Percentiles rank a stretch among this genome's conserved stretches.
Conservation (phyloP, 2,113 vertebrate species). For the Sphyrna mokarran region DNA sequence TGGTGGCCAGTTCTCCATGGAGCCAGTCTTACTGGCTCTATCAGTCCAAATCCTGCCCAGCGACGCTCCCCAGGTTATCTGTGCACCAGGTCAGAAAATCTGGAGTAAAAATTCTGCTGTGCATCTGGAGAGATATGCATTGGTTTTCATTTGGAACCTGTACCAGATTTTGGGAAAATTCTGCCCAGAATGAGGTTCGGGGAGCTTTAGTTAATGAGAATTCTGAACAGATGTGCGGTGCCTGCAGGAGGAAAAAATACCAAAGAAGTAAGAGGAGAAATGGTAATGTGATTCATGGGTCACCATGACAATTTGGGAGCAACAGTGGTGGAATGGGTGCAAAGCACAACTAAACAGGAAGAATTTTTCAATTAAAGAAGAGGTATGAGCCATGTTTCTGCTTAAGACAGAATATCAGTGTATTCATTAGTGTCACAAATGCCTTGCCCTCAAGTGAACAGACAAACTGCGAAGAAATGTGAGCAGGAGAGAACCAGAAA, state of each 20-base stretch:
- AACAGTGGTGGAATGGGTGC: neutral
- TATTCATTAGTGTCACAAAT: neutral
- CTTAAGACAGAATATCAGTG: neutral
- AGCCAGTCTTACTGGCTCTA: too few relatives aligned
- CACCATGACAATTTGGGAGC: neutral
- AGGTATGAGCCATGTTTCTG: neutral
- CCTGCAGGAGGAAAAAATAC: neutral
- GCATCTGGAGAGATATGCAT: too few relatives aligned
- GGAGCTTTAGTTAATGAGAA: neutral
- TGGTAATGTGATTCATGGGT: neutral
- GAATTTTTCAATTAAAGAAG: neutral
- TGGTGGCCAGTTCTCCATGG: too few relatives aligned
- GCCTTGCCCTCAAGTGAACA: neutral
- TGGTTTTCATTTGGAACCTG: too few relatives aligned
- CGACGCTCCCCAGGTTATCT: too few relatives aligned
- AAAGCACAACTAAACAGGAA: neutral
- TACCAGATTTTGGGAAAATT: too few relatives aligned
- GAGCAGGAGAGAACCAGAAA: too few relatives aligned
- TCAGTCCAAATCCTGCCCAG: too few relatives aligned
- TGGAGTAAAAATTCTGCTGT: too few relatives aligned
- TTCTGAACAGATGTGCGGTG: neutral
- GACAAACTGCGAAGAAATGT: neutral
- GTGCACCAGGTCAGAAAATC: too few relatives aligned
- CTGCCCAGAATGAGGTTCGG: neutral
- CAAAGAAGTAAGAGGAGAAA: neutral